phyloP scores from a whole-genome alignment of 1,140 invertebrate genomes.

The Melitaea cinxia region DNA sequence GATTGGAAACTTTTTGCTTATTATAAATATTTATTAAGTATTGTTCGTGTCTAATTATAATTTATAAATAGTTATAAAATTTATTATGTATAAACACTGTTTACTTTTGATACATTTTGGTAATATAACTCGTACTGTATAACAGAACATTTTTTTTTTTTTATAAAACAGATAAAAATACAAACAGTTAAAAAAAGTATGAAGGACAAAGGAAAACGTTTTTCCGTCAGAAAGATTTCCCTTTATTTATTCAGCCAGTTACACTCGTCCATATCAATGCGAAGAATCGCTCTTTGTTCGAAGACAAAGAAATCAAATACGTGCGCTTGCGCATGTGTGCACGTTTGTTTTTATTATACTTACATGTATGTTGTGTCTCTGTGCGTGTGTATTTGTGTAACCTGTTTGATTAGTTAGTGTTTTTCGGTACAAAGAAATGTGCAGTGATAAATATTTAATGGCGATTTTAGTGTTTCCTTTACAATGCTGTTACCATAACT shows the following conservation, averaged over 20 bases:
- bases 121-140: no score
- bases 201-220: constrained; percentile 14
- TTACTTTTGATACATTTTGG: no score
- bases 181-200: neutral
- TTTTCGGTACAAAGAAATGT: constrained; percentile 43
- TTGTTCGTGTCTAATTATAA: no score
- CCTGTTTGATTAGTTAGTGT: constrained; percentile 35
- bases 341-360: neutral
- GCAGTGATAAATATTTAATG: neutral
- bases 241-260: constrained; percentile 17
- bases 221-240: constrained; percentile 28
- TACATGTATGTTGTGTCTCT: constrained; percentile 1
- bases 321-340: constrained; percentile 24
- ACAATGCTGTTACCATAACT: neutral
- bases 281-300: constrained; percentile 43
- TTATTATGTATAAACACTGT: no score
- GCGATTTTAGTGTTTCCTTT: neutral
- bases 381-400: constrained; percentile 11
- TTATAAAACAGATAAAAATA: neutral
- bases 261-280: constrained; percentile 23
- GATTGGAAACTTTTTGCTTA: no score
- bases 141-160: no score
- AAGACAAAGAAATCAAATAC: constrained; percentile 46
- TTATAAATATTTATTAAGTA: no score
- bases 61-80: no score